Conservation (phyloP, 1,140 invertebrate genomes). For the Pygmarrhopalites habei region DNA sequence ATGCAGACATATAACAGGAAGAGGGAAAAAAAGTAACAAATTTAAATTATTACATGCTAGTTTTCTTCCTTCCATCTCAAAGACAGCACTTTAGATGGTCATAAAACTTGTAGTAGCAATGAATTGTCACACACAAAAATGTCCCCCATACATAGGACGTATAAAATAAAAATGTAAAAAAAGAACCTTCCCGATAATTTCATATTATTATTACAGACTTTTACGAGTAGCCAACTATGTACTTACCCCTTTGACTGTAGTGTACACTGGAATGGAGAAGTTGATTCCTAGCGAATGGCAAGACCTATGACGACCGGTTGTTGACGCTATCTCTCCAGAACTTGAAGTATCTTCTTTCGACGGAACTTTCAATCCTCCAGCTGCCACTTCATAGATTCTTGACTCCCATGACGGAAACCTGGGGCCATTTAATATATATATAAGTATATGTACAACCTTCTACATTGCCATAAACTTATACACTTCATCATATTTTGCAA, state of each 20-base stretch:
- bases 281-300: constrained; percentile 42
- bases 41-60: no score
- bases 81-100: no score
- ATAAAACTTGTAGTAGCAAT: no score
- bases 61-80: no score
- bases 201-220: no score
- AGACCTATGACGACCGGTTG: constrained; percentile 26
- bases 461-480: no score
- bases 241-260: constrained; percentile 81
- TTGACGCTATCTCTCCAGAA: constrained; percentile 35
- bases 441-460: constrained; percentile 34
- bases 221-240: no score
- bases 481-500: no score
- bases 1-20: constrained; percentile 10
- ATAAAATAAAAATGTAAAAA: no score
- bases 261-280: constrained; percentile 77
- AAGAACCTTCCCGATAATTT: no score
- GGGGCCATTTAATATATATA: constrained; percentile 9
- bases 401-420: constrained; percentile 86
- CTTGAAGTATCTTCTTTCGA: constrained; percentile 35
- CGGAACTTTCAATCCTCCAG: constrained; percentile 63
- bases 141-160: no score
- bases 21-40: constrained; percentile 15
- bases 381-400: constrained; percentile 86
- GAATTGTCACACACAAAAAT: no score